phyloP scores from a whole-genome alignment of 1,140 invertebrate species.

The Hypothenemus hampei region DNA sequence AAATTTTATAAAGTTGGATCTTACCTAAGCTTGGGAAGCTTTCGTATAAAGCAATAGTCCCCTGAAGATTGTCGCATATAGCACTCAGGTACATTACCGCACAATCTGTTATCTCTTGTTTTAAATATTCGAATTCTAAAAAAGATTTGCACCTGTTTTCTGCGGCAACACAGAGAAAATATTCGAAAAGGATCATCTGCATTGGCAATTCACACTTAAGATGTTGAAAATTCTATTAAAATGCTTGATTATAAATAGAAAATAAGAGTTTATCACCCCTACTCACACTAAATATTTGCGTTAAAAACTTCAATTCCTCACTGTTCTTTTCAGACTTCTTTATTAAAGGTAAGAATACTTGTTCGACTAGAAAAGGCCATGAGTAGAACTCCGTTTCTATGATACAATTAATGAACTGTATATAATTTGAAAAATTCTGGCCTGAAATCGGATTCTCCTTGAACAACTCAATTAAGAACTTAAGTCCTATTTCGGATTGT shows the following conservation, averaged over 20 bases:
- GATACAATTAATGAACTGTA: conserved; percentile 31
- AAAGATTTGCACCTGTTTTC: conserved; percentile 22
- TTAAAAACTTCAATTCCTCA: conserved; percentile 19
- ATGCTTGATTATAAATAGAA: conserved; percentile 6
- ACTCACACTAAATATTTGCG: conserved; percentile 31
- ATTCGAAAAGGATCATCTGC: conserved; percentile 12
- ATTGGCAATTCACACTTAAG: conserved; percentile 1
- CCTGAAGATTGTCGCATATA: conserved; percentile 5
- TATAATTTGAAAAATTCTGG: conserved; percentile 32
- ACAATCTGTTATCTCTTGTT: conserved; percentile 22
- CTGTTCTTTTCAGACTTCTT: conserved; percentile 8
- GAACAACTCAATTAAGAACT: conserved; percentile 27
- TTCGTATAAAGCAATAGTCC: neutral
- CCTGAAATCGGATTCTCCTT: conserved; percentile 17
- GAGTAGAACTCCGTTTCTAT: conserved; percentile 18
- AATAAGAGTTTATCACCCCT: conserved; percentile 13
- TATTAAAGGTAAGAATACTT: conserved; percentile 25
- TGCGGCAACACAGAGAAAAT: neutral
- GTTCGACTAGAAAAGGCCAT: conserved; percentile 24
- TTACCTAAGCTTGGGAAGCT: conserved; percentile 5
- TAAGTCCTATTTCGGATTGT: conserved; percentile 31
- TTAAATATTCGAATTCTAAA: conserved; percentile 27
- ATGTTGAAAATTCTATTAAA: conserved; percentile 21
- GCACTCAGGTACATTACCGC: conserved; percentile 20
- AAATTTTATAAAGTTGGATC: no score